Evolutionary conservation across 2,113 vertebrate species (phyloP).

Genomic region (Eptatretus burgeri): DNA sequence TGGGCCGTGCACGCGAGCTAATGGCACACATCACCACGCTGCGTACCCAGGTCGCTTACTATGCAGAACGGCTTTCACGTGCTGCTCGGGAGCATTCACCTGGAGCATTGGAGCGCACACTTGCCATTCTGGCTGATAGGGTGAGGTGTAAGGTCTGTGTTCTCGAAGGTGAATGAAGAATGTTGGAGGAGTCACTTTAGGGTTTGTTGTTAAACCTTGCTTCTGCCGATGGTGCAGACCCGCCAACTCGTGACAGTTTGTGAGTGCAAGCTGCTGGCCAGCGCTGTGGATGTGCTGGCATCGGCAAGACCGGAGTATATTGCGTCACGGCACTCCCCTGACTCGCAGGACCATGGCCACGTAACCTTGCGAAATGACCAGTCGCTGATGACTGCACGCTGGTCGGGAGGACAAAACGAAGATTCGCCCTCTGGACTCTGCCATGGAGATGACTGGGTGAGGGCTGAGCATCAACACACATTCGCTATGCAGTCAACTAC

Average conservation of each 20-base stretch:
- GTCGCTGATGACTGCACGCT: constrained; percentile 66
- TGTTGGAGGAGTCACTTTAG: background rate
- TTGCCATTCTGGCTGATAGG: constrained; percentile 73
- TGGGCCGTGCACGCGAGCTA: constrained; percentile 71
- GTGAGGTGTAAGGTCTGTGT: constrained; percentile 16
- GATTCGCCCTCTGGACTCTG: constrained; percentile 39
- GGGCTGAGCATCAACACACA: constrained; percentile 13
- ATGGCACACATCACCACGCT: constrained; percentile 84
- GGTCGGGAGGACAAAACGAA: constrained; percentile 52
- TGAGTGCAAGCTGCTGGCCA: constrained; percentile 70
- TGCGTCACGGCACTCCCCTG: constrained; percentile 59
- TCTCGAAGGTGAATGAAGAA: too few species aligned
- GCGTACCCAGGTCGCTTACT: constrained; percentile 94
- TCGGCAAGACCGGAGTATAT: constrained; percentile 77
- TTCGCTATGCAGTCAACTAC: too few species aligned
- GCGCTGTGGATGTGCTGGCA: constrained; percentile 60
- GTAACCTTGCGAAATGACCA: constrained; percentile 84
- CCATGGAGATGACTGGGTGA: constrained; percentile 88
- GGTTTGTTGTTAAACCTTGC: background rate
- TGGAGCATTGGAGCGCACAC: constrained; percentile 67
- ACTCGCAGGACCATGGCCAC: constrained; percentile 25
- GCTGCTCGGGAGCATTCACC: constrained; percentile 72
- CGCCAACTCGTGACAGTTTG: constrained; percentile 74
- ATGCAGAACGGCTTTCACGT: constrained; percentile 65
- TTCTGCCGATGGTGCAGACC: constrained; percentile 22